A percentile compares a stretch with the other conserved stretches of the same genome.
Evolutionary conservation across 2,797 vertebrate species (phyloP).

Genomic region (Erethizon dorsatum): DNA sequence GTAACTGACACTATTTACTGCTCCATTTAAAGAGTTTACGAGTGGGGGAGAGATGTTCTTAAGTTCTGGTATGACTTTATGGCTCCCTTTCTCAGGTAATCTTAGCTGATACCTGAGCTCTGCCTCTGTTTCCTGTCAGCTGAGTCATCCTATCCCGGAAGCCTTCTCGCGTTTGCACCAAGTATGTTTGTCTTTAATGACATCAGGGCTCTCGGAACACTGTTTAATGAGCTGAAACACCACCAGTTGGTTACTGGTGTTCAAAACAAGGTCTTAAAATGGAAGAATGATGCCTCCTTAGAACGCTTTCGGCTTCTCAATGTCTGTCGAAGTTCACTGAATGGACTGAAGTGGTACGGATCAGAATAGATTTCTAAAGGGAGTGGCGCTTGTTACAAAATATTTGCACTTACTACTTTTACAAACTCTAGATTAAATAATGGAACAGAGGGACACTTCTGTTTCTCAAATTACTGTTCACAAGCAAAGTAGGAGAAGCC

Average conservation of each 20-base stretch:
- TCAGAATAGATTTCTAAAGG: not conserved
- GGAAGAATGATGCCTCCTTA: constrained; percentile 7
- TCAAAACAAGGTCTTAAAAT: constrained; percentile 64
- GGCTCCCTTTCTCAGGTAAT: constrained; percentile 53
- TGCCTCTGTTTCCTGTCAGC: constrained; percentile 57
- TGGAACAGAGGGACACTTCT: not conserved
- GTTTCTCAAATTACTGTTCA: constrained; percentile 2
- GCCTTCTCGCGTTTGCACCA: constrained; percentile 17
- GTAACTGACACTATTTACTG: constrained; percentile 33
- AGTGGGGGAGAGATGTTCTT: not conserved
- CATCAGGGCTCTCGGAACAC: not conserved
- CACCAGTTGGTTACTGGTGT: not conserved
- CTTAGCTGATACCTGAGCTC: constrained; percentile 55
- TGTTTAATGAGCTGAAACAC: constrained; percentile 1
- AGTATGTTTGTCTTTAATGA: constrained; percentile 36
- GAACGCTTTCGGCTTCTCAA: not conserved
- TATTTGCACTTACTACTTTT: not conserved
- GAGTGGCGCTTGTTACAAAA: not conserved
- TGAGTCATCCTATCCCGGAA: not conserved
- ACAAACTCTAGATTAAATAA: constrained; percentile 27
- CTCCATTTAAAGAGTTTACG: constrained; percentile 21
- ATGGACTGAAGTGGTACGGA: not conserved
- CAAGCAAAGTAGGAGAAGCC: constrained; percentile 47
- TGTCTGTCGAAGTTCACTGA: not conserved
- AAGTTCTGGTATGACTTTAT: not conserved